Base-by-base conservation (phyloP, 1,140 invertebrate genomes). In the Tetranychus cinnabarinus region DNA sequence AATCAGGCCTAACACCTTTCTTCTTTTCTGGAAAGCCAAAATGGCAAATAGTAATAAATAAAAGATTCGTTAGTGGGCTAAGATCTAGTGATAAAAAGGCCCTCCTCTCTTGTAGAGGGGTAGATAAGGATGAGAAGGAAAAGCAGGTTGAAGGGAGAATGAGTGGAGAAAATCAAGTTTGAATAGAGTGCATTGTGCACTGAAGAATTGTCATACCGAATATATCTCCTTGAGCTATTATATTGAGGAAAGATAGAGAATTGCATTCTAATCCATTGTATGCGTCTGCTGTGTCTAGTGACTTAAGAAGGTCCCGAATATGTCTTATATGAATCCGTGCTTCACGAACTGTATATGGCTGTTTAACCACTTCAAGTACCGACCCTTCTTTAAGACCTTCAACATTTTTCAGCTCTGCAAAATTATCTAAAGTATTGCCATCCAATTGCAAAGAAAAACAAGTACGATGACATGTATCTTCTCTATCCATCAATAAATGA, bases 401-500 rank as follows among this genome's bases (percentile, higher is more conserved):
- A 67, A 97, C 88, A 70, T 84, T 89, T 73, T 97, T 97, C 35
- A 98, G 72, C 74, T 98, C 95, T 10, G 90, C 87, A 77, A 97
- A 98, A 73, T 97, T 95, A 71, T 98, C 95, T 50, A 98, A 75
- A 3, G 88, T 92, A 57, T 83, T 81, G 10, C 87, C 88, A 69
- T 96, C 88, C 5, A 97, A 74, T 74, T 97, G 90, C 8, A 98
- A 77, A 0, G 91, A 93, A 71, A 98, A 98, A 70, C 93, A 98
- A 2, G 95, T 98, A 35, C 92, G 77, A 69, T 95, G 92, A 69
- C 93, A 97, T 0, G 91, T 96, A 69, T 97, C 92, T 72, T 97
- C 92, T 42, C 91, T 77, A 71, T 98, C 93, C 88, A 97, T 95
- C 8, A 98, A 74, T 57, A 97, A 76, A 73, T 97, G 92, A 72